Evolutionary conservation across 1,140 invertebrate species (phyloP).

Genomic region (Brachionus calyciflorus): DNA sequence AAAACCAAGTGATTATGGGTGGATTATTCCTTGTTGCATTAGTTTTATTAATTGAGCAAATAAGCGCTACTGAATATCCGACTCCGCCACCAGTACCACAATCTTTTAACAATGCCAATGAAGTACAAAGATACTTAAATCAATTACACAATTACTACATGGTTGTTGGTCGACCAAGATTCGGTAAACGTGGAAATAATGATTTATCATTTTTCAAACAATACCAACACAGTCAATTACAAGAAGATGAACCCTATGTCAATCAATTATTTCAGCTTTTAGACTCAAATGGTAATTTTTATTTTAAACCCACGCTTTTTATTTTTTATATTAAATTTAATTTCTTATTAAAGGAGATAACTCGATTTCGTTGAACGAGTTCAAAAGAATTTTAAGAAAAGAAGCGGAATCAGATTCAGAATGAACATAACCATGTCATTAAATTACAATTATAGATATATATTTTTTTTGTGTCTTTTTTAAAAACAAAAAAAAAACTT

Average conservation of each 20-base stretch:
- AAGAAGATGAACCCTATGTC: neutral
- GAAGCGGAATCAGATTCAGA: neutral
- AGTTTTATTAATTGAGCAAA: neutral
- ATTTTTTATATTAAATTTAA: neutral
- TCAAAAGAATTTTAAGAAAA: slow-evolving; percentile 23
- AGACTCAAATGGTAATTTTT: slow-evolving; percentile 9
- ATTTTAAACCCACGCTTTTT: neutral
- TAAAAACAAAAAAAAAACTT: no score
- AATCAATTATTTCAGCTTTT: neutral
- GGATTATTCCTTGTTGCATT: neutral
- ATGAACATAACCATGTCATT: no score
- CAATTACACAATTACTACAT: slow-evolving; percentile 47
- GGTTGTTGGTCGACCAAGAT: slow-evolving; percentile 44
- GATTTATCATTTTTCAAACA: no score
- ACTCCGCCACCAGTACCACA: slow-evolving; percentile 19
- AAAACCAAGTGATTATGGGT: slow-evolving; percentile 10
- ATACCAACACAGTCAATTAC: no score
- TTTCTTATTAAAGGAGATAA: neutral
- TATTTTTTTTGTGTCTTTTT: neutral
- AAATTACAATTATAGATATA: slow-evolving; percentile 11
- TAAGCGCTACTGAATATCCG: slow-evolving; percentile 37
- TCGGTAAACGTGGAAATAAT: slow-evolving; percentile 14
- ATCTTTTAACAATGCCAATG: neutral
- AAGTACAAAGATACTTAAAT: slow-evolving; percentile 30
- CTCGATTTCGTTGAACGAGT: slow-evolving; percentile 8